A percentile compares a stretch with the other conserved stretches of the same genome.
Conservation (phyloP, 2,888 invertebrate species). For the Lottia scabra region DNA sequence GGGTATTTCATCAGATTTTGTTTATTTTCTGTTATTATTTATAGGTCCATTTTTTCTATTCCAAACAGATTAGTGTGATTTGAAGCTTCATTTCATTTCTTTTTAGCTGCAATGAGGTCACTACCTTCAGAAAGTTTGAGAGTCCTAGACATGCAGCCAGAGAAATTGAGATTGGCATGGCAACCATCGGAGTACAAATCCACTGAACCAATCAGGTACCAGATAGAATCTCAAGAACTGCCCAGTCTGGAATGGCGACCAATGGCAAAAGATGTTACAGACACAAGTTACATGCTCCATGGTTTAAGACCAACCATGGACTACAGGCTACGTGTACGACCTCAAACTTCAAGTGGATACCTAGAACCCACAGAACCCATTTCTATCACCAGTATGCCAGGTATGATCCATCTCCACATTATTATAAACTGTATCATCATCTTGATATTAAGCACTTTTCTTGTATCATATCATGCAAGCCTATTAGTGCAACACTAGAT, state of each 20-base stretch:
- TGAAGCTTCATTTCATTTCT: neutral
- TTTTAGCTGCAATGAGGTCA: conserved; percentile 38
- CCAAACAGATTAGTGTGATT: neutral
- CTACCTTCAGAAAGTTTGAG: conserved; percentile 30
- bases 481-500: too few species aligned
- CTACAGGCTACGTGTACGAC: conserved; percentile 94
- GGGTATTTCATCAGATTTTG: too few species aligned
- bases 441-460: too few species aligned
- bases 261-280: conserved; percentile 51
- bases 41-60: neutral
- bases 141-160: conserved; percentile 37
- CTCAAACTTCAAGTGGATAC: conserved; percentile 94
- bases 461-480: too few species aligned
- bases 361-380: conserved; percentile 91
- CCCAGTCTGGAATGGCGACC: conserved; percentile 60
- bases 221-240: conserved; percentile 53
- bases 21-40: too few species aligned
- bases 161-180: conserved; percentile 56
- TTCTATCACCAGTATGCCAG: conserved; percentile 43
- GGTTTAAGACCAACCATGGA: conserved; percentile 74
- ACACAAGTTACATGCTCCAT: conserved; percentile 40
- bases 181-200: conserved; percentile 38
- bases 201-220: conserved; percentile 45
- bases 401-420: conserved; percentile 30
- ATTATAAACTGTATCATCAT: too few species aligned